phyloP scores from a whole-genome alignment of 1,140 invertebrate species.

The Ladona fulva region DNA sequence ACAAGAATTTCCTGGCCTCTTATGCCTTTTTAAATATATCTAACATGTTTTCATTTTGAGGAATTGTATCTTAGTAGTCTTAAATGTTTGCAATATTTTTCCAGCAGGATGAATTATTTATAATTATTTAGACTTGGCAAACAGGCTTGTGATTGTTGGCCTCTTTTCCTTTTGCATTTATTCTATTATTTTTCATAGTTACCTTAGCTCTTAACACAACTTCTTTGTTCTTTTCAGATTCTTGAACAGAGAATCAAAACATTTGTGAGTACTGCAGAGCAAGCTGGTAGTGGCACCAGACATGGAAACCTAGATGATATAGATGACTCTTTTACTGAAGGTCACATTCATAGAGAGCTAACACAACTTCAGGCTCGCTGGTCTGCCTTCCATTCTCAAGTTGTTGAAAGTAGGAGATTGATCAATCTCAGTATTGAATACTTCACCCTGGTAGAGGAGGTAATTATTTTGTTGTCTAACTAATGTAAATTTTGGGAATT shows the following conservation, averaged over 20 bases:
- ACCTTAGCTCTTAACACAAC: too few species aligned
- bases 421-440: constrained; percentile 47
- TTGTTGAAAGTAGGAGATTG: constrained; percentile 51
- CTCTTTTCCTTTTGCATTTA: too few species aligned
- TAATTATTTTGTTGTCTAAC: constrained; percentile 26
- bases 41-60: too few species aligned
- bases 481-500: background rate
- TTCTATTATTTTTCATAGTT: too few species aligned
- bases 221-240: constrained; percentile 41
- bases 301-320: constrained; percentile 28
- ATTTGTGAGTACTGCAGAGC: constrained; percentile 59
- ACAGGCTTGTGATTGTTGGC: too few species aligned
- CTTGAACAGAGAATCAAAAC: constrained; percentile 62
- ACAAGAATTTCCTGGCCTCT: background rate
- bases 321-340: constrained; percentile 44
- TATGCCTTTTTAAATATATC: too few species aligned
- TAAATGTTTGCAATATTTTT: too few species aligned
- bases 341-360: constrained; percentile 52
- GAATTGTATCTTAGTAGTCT: too few species aligned
- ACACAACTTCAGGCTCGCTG: constrained; percentile 58
- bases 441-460: constrained; percentile 49
- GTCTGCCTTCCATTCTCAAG: constrained; percentile 58
- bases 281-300: constrained; percentile 42
- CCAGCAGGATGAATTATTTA: too few species aligned
- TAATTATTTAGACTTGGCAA: too few species aligned